Conservation (phyloP, 2,888 invertebrate species). For the Dasypolia templi region DNA sequence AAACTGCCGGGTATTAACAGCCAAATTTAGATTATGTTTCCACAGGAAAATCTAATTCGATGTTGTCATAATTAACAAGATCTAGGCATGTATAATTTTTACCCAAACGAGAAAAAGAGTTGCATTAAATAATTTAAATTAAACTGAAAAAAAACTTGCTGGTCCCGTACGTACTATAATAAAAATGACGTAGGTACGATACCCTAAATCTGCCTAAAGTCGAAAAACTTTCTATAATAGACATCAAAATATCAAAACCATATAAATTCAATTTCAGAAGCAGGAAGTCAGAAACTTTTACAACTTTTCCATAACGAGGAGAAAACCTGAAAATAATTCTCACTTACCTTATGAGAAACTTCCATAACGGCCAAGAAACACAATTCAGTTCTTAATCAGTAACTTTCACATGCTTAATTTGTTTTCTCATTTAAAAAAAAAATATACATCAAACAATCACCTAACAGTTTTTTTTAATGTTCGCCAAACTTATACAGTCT, state of each 20-base stretch:
- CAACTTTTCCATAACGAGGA: conserved; percentile 44
- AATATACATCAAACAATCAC: conserved; percentile 47
- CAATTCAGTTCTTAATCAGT: conserved; percentile 48
- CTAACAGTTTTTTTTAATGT: conserved; percentile 56
- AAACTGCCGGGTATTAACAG: neutral
- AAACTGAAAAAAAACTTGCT: neutral
- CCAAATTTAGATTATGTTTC: neutral
- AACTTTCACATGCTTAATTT: conserved; percentile 58
- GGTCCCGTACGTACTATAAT: neutral
- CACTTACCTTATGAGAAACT: conserved; percentile 70
- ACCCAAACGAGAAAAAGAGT: neutral
- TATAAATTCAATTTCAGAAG: conserved; percentile 21
- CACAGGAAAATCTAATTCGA: neutral
- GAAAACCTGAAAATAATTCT: conserved; percentile 15
- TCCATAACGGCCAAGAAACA: conserved; percentile 59
- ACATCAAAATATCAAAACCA: conserved; percentile 1
- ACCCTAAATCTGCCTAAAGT: no score
- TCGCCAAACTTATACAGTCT: conserved; percentile 67
- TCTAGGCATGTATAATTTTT: neutral
- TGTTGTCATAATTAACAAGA: neutral
- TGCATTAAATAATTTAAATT: no score
- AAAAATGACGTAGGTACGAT: neutral
- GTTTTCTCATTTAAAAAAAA: conserved; percentile 33
- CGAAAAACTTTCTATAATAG: neutral
- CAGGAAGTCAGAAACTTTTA: conserved; percentile 57